Evolutionary conservation across 2,888 invertebrate genomes (phyloP).

Genomic region (Ischnus inquisitorius): DNA sequence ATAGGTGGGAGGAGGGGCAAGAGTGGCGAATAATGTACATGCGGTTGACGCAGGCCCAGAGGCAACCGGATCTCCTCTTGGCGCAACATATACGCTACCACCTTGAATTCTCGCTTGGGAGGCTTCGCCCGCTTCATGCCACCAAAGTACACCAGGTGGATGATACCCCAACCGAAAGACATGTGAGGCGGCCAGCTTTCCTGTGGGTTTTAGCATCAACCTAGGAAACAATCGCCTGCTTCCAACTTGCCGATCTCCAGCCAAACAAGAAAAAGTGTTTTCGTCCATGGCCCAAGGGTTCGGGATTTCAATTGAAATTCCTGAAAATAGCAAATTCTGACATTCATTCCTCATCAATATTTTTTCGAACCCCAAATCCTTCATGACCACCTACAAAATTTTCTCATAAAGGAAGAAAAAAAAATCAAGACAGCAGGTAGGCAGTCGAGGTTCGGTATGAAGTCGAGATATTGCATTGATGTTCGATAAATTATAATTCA

Average conservation of each 20-base stretch:
- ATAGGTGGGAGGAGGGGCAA: conserved; percentile 45
- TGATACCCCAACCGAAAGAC: conserved; percentile 27
- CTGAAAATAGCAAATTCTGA: too few relatives aligned
- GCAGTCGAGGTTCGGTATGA: too few relatives aligned
- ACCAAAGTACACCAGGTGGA: conserved; percentile 60
- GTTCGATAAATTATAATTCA: conserved; percentile 3
- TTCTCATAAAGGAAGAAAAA: background rate
- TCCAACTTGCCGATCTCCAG: conserved; percentile 29
- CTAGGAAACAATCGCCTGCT: background rate
- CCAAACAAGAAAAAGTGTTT: conserved; percentile 19
- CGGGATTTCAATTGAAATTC: background rate
- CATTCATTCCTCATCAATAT: too few relatives aligned
- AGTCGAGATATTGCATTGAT: background rate
- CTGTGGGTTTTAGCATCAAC: background rate
- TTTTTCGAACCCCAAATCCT: too few relatives aligned
- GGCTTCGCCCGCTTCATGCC: conserved; percentile 42
- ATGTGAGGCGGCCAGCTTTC: conserved; percentile 12
- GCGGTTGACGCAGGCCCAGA: conserved; percentile 64
- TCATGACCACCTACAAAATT: background rate
- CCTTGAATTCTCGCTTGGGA: conserved; percentile 53
- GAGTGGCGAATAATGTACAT: conserved; percentile 67
- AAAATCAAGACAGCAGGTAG: too few relatives aligned
- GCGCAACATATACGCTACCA: conserved; percentile 1
- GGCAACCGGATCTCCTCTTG: conserved; percentile 64
- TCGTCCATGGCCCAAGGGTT: background rate